A percentile compares a stretch with the other conserved stretches of the same genome.
Conservation (phyloP, 2,888 invertebrate genomes). For the Harmothoe impar region DNA sequence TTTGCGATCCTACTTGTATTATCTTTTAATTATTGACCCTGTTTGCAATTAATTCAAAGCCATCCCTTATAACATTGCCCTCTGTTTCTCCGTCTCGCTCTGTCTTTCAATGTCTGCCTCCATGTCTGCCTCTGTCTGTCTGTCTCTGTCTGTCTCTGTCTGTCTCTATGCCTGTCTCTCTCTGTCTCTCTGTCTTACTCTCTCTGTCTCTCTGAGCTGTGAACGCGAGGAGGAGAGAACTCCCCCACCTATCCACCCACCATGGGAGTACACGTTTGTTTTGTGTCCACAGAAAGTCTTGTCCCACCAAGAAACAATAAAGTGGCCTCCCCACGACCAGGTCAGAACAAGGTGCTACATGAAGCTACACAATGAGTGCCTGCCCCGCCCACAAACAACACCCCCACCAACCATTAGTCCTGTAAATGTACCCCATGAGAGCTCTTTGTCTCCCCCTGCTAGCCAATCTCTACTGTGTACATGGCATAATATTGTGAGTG, state of each 20-base stretch:
- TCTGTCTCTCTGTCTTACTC: too few relatives aligned
- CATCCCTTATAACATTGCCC: too few relatives aligned
- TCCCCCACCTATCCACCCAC: background rate
- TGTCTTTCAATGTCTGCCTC: too few relatives aligned
- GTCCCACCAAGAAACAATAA: background rate
- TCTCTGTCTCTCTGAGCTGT: too few relatives aligned
- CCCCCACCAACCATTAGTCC: background rate
- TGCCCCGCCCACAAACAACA: background rate
- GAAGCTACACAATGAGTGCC: background rate
- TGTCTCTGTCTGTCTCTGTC: too few relatives aligned
- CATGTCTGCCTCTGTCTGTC: too few relatives aligned
- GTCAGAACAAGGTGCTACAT: background rate
- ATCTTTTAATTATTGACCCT: too few relatives aligned
- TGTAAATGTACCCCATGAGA: background rate
- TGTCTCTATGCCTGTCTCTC: too few relatives aligned
- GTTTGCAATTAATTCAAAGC: too few relatives aligned
- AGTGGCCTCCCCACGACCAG: background rate
- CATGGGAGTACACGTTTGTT: background rate
- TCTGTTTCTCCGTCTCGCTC: too few relatives aligned
- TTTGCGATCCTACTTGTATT: too few relatives aligned
- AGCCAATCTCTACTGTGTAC: background rate
- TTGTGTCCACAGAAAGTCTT: background rate
- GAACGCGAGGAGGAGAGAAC: background rate
- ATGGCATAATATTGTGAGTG: constrained; percentile 16
- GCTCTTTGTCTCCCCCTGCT: background rate